phyloP scores from a whole-genome alignment of 2,113 vertebrate genomes.

The human region GRCh38 chr11:4103001-4103500 shows the following conservation, averaged over 20 bases:
- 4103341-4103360: not conserved
- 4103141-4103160: not conserved
- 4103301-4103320: constrained; percentile 20
- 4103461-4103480: not conserved
- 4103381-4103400: constrained; percentile 34
- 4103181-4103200: not conserved
- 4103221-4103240: constrained; percentile 24
- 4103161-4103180: not conserved
- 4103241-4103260: constrained; percentile 5
- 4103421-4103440: not conserved
- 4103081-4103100: not conserved
- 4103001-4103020: constrained; percentile 12
- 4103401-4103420: not conserved
- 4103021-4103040: not conserved
- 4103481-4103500: not conserved
- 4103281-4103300: not conserved
- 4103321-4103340: constrained; percentile 26
- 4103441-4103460: not conserved
- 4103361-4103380: not conserved
- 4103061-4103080: not conserved
- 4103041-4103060: not conserved
- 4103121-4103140: not conserved
- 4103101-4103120: not conserved
- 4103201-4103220: not conserved
- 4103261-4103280: constrained; percentile 26